Conservation (phyloP, 2,888 invertebrate species). For the Lacanobia oleracea region DNA sequence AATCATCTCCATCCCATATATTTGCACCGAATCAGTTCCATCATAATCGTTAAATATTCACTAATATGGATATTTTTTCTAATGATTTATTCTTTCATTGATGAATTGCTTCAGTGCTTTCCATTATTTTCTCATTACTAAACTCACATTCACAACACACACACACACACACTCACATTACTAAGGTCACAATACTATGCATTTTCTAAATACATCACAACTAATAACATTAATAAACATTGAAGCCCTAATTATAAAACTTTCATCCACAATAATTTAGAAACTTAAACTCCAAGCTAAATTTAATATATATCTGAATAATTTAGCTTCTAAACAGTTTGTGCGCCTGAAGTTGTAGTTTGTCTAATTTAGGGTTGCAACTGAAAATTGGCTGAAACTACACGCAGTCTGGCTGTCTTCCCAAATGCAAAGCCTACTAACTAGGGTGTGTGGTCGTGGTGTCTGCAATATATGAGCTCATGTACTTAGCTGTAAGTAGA, state of each 20-base stretch:
- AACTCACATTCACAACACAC: too few relatives aligned
- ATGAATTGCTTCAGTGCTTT: neutral
- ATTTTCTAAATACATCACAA: constrained; percentile 18
- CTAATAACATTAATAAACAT: constrained; percentile 2
- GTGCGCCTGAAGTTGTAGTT: constrained; percentile 48
- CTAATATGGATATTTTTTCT: neutral
- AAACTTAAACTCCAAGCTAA: constrained; percentile 27
- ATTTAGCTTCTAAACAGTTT: constrained; percentile 54
- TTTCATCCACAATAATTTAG: constrained; percentile 37
- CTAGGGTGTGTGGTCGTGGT: constrained; percentile 32
- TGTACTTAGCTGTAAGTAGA: constrained; percentile 11
- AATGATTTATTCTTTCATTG: neutral
- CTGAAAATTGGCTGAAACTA: constrained; percentile 62
- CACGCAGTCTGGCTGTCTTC: constrained; percentile 50
- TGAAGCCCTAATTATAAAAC: constrained; percentile 40
- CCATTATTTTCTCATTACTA: neutral
- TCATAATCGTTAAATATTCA: neutral
- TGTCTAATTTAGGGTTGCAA: constrained; percentile 62
- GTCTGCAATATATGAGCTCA: constrained; percentile 32
- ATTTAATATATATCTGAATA: constrained; percentile 58
- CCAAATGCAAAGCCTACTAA: constrained; percentile 52
- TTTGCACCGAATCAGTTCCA: neutral
- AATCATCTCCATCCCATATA: too few relatives aligned
- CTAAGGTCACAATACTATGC: too few relatives aligned
- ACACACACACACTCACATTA: too few relatives aligned